Evolutionary conservation across 2,113 vertebrate genomes (phyloP), one percentile per base, ranked within the genome.

Genomic region (Bos javanicus): DNA sequence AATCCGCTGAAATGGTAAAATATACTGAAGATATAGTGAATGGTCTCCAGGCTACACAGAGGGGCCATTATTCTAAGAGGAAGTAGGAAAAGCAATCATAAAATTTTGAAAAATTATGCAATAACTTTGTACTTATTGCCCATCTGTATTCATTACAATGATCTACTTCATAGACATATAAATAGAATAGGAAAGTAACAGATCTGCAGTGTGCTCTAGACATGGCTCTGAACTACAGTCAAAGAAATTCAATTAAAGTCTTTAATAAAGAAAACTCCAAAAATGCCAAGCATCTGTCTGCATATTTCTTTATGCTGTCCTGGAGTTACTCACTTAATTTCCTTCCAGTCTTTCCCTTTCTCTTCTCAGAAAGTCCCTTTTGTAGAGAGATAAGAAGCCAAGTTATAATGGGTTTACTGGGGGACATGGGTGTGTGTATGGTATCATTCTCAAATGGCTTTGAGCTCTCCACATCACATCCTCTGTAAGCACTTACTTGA

Each of bases 61-160:
- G 95, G 97, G 92, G 86, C 97, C 97, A 98, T 99, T 99, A 99
- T 99, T 98, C 97, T 91, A 95, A 98, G 91, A 99, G 98, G 99
- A 99, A 99, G 97, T 98, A 98, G 98, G 98, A 98, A 99, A 99
- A 96, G 98, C 98, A 99, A 99, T 99, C 98, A 98, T 99, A 99
- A 99, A 99, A 98, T 98, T 99, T 98, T 98, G 98, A 99, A 99
- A 99, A 99, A 99, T 99, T 98, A 98, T 99, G 98, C 98, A 99
- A 98, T 98, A 98, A 99, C 98, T 99, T 98, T 99, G 98, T 98
- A 98, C 98, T 98, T 98, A 97, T 98, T 98, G 98, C 99, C 98
- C 99, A 99, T 99, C 98, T 98, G 98, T 98, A 98, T 98, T 98
- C 98, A 98, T 99, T 98, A 99, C 99, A 99, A 98, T 98, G 98